Base-by-base conservation (phyloP, 2,797 vertebrate species). In the Pangasius krempfi region DNA sequence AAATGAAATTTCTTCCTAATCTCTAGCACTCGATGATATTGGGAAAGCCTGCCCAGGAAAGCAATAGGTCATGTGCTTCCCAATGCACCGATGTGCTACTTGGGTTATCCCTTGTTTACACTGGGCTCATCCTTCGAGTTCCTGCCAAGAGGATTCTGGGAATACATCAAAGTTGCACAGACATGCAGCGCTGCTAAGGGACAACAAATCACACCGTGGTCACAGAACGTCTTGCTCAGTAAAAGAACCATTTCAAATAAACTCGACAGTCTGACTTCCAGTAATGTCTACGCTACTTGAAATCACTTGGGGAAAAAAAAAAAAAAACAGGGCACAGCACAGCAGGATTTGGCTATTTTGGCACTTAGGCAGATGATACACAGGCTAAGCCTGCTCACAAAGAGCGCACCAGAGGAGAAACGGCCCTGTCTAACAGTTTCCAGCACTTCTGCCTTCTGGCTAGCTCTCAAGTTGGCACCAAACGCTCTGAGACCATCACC, bases 401-500 rank as follows among this genome's bases (percentile, higher is more conserved):
- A 88, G 62, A 88, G 84, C 76, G 56, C 79, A 86, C 20, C 62
- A 87, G 70, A 30, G 72, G 56, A 82, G 76, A 78, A 88, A 86
- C n/a, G 50, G 78, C 62, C 50, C 25, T 20, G 84, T 88, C 88
- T 70, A 85, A 56, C 87, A 66, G 84, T 86, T 58, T 68, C 80
- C n/a, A 80, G 72, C 80, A 10, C 72, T 90, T 86, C 75, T 84
- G 80, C 81, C 86, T 90, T 84, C 90, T 90, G 89, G 91, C 89
- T 82, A 86, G 62, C 84, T 86, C 89, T 91, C 78, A 84, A 91
- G 58, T 85, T 87, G 87, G 87, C 87, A 89, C 20, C 4, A 30
- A 76, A 18, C 56, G 58, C 87, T 88, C 86, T 10, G 72, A 91
- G 91, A 88, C 91, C 87, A 79, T 90, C 90, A 89, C 87, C 84